Conservation (phyloP, 2,797 vertebrate species). For the Acipenser transmontanus region DNA sequence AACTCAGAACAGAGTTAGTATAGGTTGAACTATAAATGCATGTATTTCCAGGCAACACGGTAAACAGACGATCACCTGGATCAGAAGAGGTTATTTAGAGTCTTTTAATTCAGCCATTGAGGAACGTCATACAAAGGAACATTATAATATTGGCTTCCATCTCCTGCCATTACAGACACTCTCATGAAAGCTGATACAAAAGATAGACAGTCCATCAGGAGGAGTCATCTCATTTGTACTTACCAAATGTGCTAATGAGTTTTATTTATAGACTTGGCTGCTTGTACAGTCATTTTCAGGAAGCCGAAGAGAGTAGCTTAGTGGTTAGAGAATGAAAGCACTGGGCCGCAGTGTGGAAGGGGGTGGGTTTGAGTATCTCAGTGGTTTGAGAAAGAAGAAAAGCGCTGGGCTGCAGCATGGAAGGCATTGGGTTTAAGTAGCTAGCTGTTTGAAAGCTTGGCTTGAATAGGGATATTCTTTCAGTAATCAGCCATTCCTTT, state of each 20-base stretch:
- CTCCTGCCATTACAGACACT: constrained; percentile 64
- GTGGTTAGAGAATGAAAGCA: constrained; percentile 50
- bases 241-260: constrained; percentile 79
- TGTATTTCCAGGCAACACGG: not conserved
- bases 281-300: constrained; percentile 56
- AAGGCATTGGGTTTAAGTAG: constrained; percentile 43
- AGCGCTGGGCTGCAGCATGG: constrained; percentile 35
- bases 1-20: too few species aligned
- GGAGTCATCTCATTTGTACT: constrained; percentile 73
- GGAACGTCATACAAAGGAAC: constrained; percentile 19
- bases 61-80: constrained; percentile 32
- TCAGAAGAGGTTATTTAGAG: constrained; percentile 50
- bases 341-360: constrained; percentile 33
- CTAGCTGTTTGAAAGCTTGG: constrained; percentile 11
- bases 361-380: constrained; percentile 31
- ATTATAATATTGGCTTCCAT: constrained; percentile 77
- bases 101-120: constrained; percentile 25
- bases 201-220: constrained; percentile 77
- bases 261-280: constrained; percentile 63
- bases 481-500: not conserved
- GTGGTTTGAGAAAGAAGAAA: constrained; percentile 32
- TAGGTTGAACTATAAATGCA: too few species aligned
- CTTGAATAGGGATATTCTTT: not conserved
- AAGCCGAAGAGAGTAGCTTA: constrained; percentile 43
- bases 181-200: constrained; percentile 76